phyloP scores from a whole-genome alignment of 2,113 vertebrate genomes.

The Dolichallabes microphthalmus region DNA sequence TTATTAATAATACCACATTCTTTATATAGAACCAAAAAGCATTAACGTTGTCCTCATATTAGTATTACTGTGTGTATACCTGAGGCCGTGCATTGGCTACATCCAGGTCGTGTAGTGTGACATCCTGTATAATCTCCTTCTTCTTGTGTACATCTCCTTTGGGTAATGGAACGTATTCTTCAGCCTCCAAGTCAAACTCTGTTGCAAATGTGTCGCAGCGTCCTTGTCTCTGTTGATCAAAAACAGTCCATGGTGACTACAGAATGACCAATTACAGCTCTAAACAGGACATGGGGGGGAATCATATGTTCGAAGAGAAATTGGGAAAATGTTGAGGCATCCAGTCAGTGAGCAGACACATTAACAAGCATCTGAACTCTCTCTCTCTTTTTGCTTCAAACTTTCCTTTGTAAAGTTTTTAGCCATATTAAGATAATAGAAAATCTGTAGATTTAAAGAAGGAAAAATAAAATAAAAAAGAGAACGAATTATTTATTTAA shows the following conservation, averaged over 20 bases:
- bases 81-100: conserved; percentile 93
- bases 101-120: conserved; percentile 95
- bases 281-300: conserved; percentile 25
- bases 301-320: not conserved
- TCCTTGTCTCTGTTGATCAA: conserved; percentile 85
- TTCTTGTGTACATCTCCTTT: conserved; percentile 99
- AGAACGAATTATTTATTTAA: no score
- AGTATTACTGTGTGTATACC: conserved; percentile 65
- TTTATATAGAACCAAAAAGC: not conserved
- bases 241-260: not conserved
- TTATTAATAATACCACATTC: not conserved
- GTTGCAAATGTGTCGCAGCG: conserved; percentile 98
- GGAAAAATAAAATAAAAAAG: no score
- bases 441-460: not conserved
- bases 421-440: not conserved
- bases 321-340: not conserved
- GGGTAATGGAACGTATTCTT: conserved; percentile 95
- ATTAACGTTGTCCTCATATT: not conserved
- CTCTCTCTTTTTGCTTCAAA: not conserved
- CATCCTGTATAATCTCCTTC: conserved; percentile 98
- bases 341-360: not conserved
- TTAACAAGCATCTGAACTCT: not conserved
- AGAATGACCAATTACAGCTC: conserved; percentile 56
- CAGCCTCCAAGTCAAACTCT: conserved; percentile 97
- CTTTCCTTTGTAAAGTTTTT: not conserved